These are phyloP conservation scores for Grantiella picta DNA, from an alignment of 2,113 vertebrate genomes.

Conservation along the genomic window DNA sequence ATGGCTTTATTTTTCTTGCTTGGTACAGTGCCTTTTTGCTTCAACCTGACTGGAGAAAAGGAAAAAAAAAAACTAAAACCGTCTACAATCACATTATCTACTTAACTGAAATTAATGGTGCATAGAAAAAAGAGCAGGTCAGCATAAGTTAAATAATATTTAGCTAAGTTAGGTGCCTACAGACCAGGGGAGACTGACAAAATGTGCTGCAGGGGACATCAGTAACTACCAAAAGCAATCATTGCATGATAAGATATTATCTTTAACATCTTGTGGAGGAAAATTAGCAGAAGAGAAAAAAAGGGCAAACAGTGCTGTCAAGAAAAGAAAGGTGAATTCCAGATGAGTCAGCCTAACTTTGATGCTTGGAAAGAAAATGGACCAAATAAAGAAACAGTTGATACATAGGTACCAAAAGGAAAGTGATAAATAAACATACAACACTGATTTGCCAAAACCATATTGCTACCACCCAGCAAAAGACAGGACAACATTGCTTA, in stretches of 20 bases:
- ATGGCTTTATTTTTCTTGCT: neutral
- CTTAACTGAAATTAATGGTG: neutral
- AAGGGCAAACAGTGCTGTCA: neutral
- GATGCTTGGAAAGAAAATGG: neutral
- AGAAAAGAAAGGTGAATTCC: neutral
- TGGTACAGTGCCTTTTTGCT: neutral
- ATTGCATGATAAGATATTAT: neutral
- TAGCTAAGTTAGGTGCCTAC: neutral
- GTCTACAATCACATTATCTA: neutral
- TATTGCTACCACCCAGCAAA: neutral
- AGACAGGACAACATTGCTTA: neutral
- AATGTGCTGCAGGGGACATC: neutral
- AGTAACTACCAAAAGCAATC: neutral
- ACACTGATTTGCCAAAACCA: neutral
- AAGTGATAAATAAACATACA: neutral
- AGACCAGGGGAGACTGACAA: neutral
- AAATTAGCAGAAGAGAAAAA: neutral
- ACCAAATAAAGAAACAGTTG: neutral
- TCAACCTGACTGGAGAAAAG: neutral
- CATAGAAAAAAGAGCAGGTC: neutral
- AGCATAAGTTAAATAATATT: neutral
- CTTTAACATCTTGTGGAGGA: neutral
- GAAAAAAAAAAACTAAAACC: rapidly evolving
- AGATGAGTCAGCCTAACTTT: neutral
- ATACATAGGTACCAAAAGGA: neutral